Evolutionary conservation across 2,113 vertebrate genomes (phyloP).

Genomic region (Caranx melampygus): DNA sequence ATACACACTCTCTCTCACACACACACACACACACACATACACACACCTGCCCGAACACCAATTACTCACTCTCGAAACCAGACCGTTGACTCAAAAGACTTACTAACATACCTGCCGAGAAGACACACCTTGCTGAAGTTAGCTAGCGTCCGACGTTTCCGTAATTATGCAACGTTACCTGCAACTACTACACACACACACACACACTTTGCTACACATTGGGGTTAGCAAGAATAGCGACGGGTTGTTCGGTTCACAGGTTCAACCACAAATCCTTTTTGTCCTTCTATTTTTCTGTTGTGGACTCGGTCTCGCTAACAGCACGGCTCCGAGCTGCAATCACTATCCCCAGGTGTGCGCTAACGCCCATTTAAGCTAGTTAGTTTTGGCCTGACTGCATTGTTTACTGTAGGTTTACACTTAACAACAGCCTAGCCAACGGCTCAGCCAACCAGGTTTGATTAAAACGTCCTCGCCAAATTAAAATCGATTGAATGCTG

Average conservation of each 20-base stretch:
- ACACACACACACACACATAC: slow-evolving; percentile 36
- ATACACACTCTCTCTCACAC: slow-evolving; percentile 1
- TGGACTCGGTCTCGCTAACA: neutral
- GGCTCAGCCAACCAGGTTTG: neutral
- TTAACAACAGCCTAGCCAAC: neutral
- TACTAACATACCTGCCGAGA: slow-evolving; percentile 54
- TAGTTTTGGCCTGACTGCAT: too few species aligned
- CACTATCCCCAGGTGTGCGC: neutral
- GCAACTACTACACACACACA: slow-evolving; percentile 13
- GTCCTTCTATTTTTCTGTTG: neutral
- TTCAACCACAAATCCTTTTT: neutral
- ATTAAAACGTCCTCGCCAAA: neutral
- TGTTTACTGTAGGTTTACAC: neutral
- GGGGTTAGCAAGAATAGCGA: neutral
- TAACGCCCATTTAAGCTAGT: neutral
- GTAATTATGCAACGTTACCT: slow-evolving; percentile 54
- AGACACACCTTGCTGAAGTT: slow-evolving; percentile 70
- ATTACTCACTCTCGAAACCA: slow-evolving; percentile 60
- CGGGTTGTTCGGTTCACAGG: neutral
- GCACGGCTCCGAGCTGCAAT: neutral
- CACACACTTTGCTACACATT: neutral
- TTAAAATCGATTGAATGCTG: neutral
- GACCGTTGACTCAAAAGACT: slow-evolving; percentile 63
- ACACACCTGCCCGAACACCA: slow-evolving; percentile 32
- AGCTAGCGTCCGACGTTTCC: slow-evolving; percentile 32